phyloP scores from a whole-genome alignment of 1,140 invertebrate species.

The Parasteatoda tepidariorum region DNA sequence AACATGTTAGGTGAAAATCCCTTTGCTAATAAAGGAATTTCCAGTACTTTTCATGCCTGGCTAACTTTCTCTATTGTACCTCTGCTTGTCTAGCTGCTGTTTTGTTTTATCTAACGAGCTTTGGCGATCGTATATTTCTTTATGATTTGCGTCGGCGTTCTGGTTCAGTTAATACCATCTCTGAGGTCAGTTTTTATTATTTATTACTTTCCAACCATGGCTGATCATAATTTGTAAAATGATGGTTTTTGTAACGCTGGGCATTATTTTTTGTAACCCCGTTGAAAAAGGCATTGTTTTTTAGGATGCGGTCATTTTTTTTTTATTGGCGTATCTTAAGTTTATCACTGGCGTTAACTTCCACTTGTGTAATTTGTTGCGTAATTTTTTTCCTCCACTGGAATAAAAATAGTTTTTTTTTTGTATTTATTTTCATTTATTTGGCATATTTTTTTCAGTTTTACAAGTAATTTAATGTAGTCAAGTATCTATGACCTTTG shows the following conservation, averaged over 20 bases:
- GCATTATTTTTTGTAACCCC: background rate
- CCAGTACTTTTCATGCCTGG: constrained; percentile 9
- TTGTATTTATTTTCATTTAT: no score
- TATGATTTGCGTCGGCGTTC: background rate
- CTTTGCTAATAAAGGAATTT: no score
- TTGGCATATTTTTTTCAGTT: no score
- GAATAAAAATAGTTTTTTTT: no score
- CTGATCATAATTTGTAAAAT: background rate
- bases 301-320: background rate
- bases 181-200: constrained; percentile 40
- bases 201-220: background rate
- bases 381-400: no score
- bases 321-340: background rate
- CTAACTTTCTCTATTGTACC: constrained; percentile 22
- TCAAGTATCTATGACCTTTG: no score
- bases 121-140: background rate
- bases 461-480: no score
- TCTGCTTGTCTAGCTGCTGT: constrained; percentile 3
- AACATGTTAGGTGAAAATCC: no score
- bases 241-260: background rate
- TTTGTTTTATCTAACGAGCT: constrained; percentile 24
- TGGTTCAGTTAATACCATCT: constrained; percentile 6
- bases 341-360: background rate
- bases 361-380: no score
- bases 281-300: background rate